phyloP scores from a whole-genome alignment of 1,140 invertebrate genomes.

The Campoletis sonorensis region DNA sequence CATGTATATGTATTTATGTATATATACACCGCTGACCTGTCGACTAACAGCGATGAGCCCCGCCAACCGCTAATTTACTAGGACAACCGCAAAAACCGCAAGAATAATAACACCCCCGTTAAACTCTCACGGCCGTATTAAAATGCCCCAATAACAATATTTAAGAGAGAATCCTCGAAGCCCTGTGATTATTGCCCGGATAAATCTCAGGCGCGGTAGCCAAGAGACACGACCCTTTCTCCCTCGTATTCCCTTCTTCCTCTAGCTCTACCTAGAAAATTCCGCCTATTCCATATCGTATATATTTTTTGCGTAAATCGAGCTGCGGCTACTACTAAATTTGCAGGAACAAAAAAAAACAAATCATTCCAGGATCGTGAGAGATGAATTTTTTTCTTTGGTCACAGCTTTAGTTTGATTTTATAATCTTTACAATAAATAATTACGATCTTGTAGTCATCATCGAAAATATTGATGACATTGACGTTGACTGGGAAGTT shows the following conservation, averaged over 20 bases:
- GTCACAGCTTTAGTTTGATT: no score
- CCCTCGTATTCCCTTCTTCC: conserved; percentile 44
- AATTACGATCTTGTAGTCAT: no score
- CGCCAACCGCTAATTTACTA: conserved; percentile 68
- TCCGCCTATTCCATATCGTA: not conserved
- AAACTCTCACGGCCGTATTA: conserved; percentile 61
- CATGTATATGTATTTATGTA: not conserved
- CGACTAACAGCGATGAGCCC: conserved; percentile 43
- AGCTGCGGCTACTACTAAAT: not conserved
- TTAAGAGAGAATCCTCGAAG: conserved; percentile 52
- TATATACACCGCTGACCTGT: not conserved
- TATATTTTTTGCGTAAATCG: conserved; percentile 15
- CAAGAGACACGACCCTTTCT: not conserved
- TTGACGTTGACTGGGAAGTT: no score
- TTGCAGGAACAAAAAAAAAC: not conserved
- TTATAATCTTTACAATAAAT: no score
- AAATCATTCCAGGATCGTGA: not conserved
- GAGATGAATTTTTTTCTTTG: no score
- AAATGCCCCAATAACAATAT: conserved; percentile 70
- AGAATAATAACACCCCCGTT: conserved; percentile 68
- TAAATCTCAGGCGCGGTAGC: conserved; percentile 70
- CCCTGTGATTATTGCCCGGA: conserved; percentile 68
- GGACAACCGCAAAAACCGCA: conserved; percentile 70
- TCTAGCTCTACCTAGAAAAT: conserved; percentile 20
- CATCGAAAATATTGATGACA: no score